These are phyloP conservation scores for Eulimnadia texana DNA, from an alignment of 1,140 invertebrate species.

Conservation along the genomic window DNA sequence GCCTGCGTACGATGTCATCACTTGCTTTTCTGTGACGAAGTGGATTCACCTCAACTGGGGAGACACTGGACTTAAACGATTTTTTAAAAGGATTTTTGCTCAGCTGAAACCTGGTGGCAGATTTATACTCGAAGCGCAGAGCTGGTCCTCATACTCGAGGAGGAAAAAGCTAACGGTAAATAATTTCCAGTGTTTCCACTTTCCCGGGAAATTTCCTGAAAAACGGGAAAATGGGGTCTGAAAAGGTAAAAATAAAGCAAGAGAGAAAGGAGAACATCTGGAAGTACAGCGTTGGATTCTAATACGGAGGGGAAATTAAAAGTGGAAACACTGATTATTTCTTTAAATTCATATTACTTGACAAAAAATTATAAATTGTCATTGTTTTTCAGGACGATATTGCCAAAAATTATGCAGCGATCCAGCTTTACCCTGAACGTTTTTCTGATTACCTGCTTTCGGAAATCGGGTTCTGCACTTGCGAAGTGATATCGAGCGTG, in stretches of 20 bases:
- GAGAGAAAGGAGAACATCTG: no score
- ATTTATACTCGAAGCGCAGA: slow-evolving; percentile 84
- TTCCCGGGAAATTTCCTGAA: no score
- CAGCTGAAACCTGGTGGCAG: slow-evolving; percentile 86
- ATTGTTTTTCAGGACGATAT: slow-evolving; percentile 58
- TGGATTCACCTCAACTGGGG: slow-evolving; percentile 98
- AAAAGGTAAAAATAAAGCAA: no score
- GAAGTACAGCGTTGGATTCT: no score
- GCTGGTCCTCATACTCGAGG: slow-evolving; percentile 78
- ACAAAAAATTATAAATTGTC: slow-evolving; percentile 16
- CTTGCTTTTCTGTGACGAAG: slow-evolving; percentile 91
- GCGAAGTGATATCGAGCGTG: slow-evolving; percentile 68
- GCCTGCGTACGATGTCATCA: slow-evolving; percentile 84
- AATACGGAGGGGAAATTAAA: no score
- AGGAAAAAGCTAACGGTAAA: slow-evolving; percentile 80
- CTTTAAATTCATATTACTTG: slow-evolving; percentile 11
- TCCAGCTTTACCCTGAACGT: slow-evolving; percentile 72
- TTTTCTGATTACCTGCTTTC: slow-evolving; percentile 82
- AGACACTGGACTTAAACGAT: slow-evolving; percentile 81
- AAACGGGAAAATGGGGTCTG: no score
- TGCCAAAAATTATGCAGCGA: slow-evolving; percentile 67
- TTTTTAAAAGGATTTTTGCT: slow-evolving; percentile 77
- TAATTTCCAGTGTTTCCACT: no score
- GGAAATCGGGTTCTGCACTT: slow-evolving; percentile 83
- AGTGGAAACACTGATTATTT: slow-evolving; percentile 15